Evolutionary conservation across 1,140 invertebrate genomes (phyloP).

Genomic region (Adoxophyes honmai): DNA sequence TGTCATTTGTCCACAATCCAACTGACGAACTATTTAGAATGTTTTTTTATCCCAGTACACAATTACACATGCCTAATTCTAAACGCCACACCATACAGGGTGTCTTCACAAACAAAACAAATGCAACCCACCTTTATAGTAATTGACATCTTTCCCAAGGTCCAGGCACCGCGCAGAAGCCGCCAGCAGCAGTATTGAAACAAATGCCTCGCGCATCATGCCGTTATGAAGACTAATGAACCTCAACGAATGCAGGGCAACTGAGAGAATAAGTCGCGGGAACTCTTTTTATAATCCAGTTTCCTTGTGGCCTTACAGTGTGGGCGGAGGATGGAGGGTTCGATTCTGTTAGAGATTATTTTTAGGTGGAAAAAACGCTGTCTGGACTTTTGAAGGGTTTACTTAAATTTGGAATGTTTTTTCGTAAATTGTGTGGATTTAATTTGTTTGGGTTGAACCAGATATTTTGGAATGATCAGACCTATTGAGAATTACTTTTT

Average conservation of each 20-base stretch:
- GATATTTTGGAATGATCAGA: too few species aligned
- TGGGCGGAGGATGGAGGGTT: neutral
- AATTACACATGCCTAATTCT: too few species aligned
- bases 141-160: constrained; percentile 56
- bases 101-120: neutral
- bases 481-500: too few species aligned
- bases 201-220: constrained; percentile 56
- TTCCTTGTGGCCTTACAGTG: neutral
- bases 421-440: too few species aligned
- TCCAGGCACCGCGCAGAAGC: constrained; percentile 35
- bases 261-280: neutral
- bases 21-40: too few species aligned
- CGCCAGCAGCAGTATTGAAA: constrained; percentile 49
- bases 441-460: too few species aligned
- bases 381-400: too few species aligned
- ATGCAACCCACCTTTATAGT: constrained; percentile 57
- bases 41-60: too few species aligned
- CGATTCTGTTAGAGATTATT: neutral
- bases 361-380: too few species aligned
- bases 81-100: too few species aligned
- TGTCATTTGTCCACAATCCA: too few species aligned
- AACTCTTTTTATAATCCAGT: constrained; percentile 2
- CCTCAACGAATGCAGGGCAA: neutral
- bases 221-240: constrained; percentile 44
- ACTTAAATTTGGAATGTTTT: too few species aligned